Evolutionary conservation across 2,113 vertebrate genomes (phyloP).

Genomic region (Isichthys henryi): DNA sequence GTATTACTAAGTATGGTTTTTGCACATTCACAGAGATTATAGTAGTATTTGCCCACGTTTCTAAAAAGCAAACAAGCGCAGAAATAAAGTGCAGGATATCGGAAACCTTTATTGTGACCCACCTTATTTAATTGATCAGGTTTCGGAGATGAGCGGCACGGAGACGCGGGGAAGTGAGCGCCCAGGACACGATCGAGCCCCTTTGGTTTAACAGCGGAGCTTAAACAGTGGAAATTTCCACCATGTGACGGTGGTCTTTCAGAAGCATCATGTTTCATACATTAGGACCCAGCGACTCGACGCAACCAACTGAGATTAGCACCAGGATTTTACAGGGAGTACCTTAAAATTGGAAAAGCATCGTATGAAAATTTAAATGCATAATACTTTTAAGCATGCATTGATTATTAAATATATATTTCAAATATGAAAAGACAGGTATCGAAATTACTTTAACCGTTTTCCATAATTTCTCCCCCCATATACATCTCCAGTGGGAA

Average conservation of each 20-base stretch:
- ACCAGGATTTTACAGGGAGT: background rate
- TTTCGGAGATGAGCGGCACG: slow-evolving; percentile 29
- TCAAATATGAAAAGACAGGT: background rate
- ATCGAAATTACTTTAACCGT: background rate
- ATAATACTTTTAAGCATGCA: background rate
- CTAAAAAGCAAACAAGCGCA: background rate
- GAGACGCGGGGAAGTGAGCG: slow-evolving; percentile 39
- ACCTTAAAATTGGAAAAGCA: background rate
- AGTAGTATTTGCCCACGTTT: background rate
- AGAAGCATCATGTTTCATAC: slow-evolving; percentile 49
- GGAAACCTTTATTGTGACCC: slow-evolving; percentile 28
- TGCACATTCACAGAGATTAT: background rate
- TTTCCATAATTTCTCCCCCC: background rate
- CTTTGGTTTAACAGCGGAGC: slow-evolving; percentile 50
- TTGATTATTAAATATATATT: background rate
- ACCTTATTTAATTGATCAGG: slow-evolving; percentile 32
- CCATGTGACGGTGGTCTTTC: slow-evolving; percentile 51
- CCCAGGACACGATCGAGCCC: slow-evolving; percentile 42
- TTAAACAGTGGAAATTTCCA: slow-evolving; percentile 61
- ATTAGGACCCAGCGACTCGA: slow-evolving; percentile 16
- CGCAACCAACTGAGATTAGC: background rate
- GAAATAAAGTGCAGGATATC: background rate
- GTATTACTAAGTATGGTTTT: background rate
- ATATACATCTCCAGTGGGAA: background rate
- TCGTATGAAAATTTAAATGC: background rate